phyloP scores from a whole-genome alignment of 2,888 invertebrate genomes.

The Steromphala cineraria region DNA sequence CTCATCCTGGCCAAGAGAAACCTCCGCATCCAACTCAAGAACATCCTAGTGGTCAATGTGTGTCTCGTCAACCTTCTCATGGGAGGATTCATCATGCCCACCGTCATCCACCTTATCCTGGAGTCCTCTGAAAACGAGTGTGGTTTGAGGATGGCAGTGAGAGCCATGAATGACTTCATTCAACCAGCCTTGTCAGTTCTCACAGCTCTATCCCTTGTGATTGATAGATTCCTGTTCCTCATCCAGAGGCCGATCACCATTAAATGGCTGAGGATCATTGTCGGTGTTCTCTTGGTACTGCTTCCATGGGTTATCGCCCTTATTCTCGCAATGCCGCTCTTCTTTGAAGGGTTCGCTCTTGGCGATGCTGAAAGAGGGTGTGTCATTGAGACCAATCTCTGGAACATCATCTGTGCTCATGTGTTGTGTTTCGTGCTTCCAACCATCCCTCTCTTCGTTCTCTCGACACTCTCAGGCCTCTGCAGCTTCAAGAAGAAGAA shows the following conservation, averaged over 20 bases:
- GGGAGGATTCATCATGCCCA: conserved; percentile 41
- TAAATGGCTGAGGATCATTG: conserved; percentile 24
- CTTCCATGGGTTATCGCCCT: conserved; percentile 36
- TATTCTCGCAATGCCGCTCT: conserved; percentile 32
- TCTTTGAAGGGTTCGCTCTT: conserved; percentile 24
- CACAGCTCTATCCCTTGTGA: conserved; percentile 32
- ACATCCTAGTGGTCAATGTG: conserved; percentile 38
- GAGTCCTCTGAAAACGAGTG: conserved; percentile 27
- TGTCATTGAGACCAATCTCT: conserved; percentile 29
- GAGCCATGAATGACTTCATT: not conserved
- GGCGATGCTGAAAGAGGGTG: conserved; percentile 27
- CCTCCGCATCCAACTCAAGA: conserved; percentile 37
- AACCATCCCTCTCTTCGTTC: conserved; percentile 35
- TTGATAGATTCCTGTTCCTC: conserved; percentile 40
- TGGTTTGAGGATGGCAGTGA: conserved; percentile 28
- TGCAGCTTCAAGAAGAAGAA: conserved; percentile 37
- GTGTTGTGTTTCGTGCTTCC: conserved; percentile 36
- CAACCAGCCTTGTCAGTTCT: conserved; percentile 33
- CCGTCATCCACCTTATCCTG: conserved; percentile 41
- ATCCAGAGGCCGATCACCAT: conserved; percentile 32
- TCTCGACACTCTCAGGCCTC: conserved; percentile 38
- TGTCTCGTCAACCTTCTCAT: conserved; percentile 37
- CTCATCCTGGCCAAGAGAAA: conserved; percentile 33
- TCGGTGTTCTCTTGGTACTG: conserved; percentile 28
- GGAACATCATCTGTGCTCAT: conserved; percentile 32